phyloP scores from a whole-genome alignment of 2,888 invertebrate genomes.

The Allacma fusca region DNA sequence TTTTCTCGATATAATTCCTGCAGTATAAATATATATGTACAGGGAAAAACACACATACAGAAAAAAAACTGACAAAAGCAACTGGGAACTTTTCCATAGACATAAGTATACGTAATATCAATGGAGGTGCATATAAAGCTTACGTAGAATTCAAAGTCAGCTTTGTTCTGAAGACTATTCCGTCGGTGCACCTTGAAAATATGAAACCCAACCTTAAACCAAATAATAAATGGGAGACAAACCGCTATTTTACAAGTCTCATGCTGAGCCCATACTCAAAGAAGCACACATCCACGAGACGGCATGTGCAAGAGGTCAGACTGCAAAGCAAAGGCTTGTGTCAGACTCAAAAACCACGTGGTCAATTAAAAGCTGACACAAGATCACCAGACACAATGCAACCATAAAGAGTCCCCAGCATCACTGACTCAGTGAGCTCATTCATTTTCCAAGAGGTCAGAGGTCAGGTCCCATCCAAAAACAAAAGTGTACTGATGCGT shows the following conservation, averaged over 20 bases:
- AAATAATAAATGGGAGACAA: slow-evolving; percentile 17
- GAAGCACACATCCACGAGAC: neutral
- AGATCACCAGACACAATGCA: neutral
- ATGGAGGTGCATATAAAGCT: neutral
- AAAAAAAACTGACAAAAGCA: no score
- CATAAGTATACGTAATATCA: no score
- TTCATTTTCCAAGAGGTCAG: slow-evolving; percentile 3
- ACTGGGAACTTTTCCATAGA: no score
- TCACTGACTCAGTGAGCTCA: neutral
- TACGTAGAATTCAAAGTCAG: neutral
- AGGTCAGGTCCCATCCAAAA: neutral
- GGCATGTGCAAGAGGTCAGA: neutral
- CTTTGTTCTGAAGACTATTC: neutral
- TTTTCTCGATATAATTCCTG: neutral
- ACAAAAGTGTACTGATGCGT: neutral
- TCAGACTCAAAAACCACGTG: neutral
- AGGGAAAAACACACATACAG: no score
- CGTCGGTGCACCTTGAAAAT: slow-evolving; percentile 1
- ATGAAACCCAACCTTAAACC: slow-evolving; percentile 12
- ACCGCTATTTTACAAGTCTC: slow-evolving; percentile 25
- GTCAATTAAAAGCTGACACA: neutral
- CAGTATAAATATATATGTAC: no score
- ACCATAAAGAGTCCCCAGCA: neutral
- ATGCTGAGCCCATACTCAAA: slow-evolving; percentile 7
- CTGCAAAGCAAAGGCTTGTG: neutral